These are phyloP conservation scores for Apostichopus japonicus DNA, from an alignment of 35 echinoderm and acorn worm species.

Conservation along the genomic window DNA sequence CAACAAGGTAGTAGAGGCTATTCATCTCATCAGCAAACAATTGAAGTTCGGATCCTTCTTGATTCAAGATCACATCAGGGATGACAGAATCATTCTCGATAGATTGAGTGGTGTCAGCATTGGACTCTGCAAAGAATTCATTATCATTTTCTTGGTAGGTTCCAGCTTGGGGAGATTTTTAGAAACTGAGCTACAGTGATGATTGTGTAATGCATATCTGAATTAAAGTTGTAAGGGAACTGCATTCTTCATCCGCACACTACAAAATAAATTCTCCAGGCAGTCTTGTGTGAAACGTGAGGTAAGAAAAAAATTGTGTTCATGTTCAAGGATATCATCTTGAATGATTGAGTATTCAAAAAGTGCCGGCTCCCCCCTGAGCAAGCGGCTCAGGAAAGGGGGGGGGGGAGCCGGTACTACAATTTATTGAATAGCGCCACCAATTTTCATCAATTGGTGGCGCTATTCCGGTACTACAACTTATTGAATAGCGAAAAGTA, in stretches of 20 bases:
- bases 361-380: too few relatives aligned
- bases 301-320: slow-evolving; percentile 27
- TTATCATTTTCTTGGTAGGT: slow-evolving; percentile 36
- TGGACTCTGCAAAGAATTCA: slow-evolving; percentile 12
- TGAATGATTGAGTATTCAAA: too few relatives aligned
- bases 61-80: neutral
- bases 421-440: too few relatives aligned
- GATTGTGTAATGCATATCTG: slow-evolving; percentile 18
- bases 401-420: too few relatives aligned
- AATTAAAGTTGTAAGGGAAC: slow-evolving; percentile 41
- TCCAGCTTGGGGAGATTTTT: neutral
- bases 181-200: slow-evolving; percentile 42
- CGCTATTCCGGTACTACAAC: too few relatives aligned
- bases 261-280: slow-evolving; percentile 48
- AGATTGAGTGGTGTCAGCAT: neutral
- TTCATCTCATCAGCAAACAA: neutral
- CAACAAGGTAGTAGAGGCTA: neutral
- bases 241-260: slow-evolving; percentile 35
- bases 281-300: slow-evolving; percentile 48
- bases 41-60: neutral
- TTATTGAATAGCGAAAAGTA: too few relatives aligned
- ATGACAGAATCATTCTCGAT: neutral
- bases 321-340: neutral
- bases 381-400: too few relatives aligned
- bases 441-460: too few relatives aligned